Percentiles rank a stretch among this genome's conserved stretches.
phyloP scores from a whole-genome alignment of 2,797 vertebrate genomes.

The Corythornis leucogaster region DNA sequence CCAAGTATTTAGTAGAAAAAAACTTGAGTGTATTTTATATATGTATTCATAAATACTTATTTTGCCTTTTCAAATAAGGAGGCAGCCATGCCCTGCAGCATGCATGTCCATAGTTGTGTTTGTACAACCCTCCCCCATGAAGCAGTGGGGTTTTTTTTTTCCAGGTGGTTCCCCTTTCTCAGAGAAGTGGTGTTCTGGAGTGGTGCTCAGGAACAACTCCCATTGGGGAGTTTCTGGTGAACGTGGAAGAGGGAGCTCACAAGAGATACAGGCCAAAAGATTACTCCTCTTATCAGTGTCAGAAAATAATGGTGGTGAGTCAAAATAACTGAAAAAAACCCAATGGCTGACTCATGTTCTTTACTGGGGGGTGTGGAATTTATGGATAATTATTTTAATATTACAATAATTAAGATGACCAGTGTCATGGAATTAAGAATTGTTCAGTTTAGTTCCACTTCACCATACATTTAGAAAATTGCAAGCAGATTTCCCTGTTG shows the following conservation, averaged over 20 bases:
- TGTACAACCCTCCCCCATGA: not conserved
- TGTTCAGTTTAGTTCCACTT: not conserved
- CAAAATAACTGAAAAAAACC: not conserved
- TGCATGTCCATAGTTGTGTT: rapidly evolving
- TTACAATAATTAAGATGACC: not conserved
- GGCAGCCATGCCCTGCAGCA: not conserved
- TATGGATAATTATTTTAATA: not conserved
- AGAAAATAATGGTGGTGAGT: slow-evolving; percentile 88
- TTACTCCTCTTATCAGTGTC: slow-evolving; percentile 81
- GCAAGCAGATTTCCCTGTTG: not conserved
- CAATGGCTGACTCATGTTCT: not conserved
- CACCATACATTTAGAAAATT: not conserved
- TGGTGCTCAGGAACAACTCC: slow-evolving; percentile 96
- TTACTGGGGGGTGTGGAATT: not conserved
- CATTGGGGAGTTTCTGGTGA: slow-evolving; percentile 92
- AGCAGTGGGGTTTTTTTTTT: not conserved
- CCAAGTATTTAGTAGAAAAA: not conserved
- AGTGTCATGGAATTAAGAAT: not conserved
- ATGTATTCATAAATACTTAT: not conserved
- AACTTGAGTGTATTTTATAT: not conserved
- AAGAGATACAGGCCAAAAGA: slow-evolving; percentile 90
- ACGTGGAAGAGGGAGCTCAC: slow-evolving; percentile 87
- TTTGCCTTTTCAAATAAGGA: not conserved
- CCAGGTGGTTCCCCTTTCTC: slow-evolving; percentile 97
- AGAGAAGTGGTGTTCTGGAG: slow-evolving; percentile 94